Percentiles rank a stretch among this genome's conserved stretches.
These are phyloP conservation scores for Creontiades dilutus DNA, from an alignment of 2,888 invertebrate species.

Conservation along the genomic window DNA sequence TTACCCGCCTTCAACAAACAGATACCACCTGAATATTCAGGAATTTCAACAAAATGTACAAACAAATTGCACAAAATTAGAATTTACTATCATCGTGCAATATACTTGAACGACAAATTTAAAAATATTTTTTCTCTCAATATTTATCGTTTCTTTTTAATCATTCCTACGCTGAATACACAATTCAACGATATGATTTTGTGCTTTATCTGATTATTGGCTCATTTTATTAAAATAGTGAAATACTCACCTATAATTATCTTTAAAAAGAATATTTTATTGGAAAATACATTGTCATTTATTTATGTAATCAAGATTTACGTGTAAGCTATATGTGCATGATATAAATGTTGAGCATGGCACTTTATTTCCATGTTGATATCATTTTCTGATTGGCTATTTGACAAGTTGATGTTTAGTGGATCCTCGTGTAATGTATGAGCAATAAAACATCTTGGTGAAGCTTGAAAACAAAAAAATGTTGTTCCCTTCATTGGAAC, in stretches of 20 bases:
- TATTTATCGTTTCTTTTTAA: not conserved
- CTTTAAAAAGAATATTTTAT: not conserved
- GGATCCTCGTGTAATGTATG: slow-evolving; percentile 54
- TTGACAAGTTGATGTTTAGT: slow-evolving; percentile 48
- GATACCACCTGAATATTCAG: not conserved
- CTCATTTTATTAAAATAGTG: not conserved
- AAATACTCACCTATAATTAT: not conserved
- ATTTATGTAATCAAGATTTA: slow-evolving; percentile 6
- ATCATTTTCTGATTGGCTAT: slow-evolving; percentile 25
- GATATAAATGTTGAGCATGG: slow-evolving; percentile 29
- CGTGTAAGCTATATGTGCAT: slow-evolving; percentile 1
- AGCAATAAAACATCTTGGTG: slow-evolving; percentile 67
- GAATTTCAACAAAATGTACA: not conserved
- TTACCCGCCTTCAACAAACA: not conserved
- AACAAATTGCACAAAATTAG: slow-evolving; percentile 20
- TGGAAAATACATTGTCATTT: not conserved
- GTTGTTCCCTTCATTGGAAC: slow-evolving; percentile 44
- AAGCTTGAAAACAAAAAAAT: slow-evolving; percentile 40
- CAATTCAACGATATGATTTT: not conserved
- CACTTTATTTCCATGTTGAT: slow-evolving; percentile 21
- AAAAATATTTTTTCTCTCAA: not conserved
- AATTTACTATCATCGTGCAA: slow-evolving; percentile 10
- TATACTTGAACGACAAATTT: not conserved
- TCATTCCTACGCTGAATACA: slow-evolving; percentile 9
- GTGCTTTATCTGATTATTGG: not conserved